phyloP scores from a whole-genome alignment of 2,888 invertebrate species.

The Tuta absoluta region DNA sequence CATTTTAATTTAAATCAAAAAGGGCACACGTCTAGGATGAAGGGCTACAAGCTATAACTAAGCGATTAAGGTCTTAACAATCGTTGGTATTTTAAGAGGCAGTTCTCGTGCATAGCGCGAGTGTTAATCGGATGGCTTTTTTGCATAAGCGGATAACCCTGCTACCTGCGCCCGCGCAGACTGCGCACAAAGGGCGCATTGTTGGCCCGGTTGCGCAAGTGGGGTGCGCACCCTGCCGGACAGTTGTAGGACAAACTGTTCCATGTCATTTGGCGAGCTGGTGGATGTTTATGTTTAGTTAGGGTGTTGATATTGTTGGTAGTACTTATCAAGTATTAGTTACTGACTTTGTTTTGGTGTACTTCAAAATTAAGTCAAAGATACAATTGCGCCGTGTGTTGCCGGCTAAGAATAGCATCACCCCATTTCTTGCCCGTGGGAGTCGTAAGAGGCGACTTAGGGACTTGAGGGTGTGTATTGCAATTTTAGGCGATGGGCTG shows the following conservation, averaged over 20 bases:
- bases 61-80: constrained; percentile 55
- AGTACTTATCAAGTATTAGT: too few species aligned
- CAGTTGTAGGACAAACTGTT: constrained; percentile 41
- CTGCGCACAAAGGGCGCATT: constrained; percentile 55
- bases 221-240: constrained; percentile 49
- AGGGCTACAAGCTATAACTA: constrained; percentile 11
- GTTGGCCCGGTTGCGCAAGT: constrained; percentile 60
- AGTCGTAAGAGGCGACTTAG: too few species aligned
- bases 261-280: constrained; percentile 40
- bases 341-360: too few species aligned
- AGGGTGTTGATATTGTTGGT: background rate
- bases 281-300: constrained; percentile 23
- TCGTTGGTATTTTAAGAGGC: constrained; percentile 58
- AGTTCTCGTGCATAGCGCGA: constrained; percentile 58
- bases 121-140: constrained; percentile 80
- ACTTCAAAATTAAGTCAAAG: too few species aligned
- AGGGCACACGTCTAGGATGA: constrained; percentile 55
- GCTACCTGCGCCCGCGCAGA: constrained; percentile 67
- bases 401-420: too few species aligned
- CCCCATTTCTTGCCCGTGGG: too few species aligned
- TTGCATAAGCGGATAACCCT: constrained; percentile 81
- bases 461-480: too few species aligned
- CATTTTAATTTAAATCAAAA: constrained; percentile 35
- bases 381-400: too few species aligned
- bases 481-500: too few species aligned